Evolutionary conservation across 2,797 vertebrate species (phyloP).

Genomic region (Lates japonicus): DNA sequence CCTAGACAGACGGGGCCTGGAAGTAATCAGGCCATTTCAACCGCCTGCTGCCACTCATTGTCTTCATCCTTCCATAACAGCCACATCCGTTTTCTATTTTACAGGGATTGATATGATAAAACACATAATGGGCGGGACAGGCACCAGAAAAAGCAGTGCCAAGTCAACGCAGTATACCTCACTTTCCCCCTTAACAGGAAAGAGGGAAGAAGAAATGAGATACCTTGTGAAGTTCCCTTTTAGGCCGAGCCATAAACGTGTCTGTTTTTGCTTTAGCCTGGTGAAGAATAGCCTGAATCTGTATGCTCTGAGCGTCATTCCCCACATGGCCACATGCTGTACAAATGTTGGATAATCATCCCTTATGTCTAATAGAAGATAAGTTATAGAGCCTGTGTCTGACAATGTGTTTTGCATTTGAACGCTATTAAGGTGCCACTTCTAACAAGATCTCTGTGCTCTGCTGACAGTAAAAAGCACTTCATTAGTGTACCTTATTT

Average conservation of each 20-base stretch:
- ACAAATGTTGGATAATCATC: constrained; percentile 63
- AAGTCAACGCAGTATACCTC: constrained; percentile 54
- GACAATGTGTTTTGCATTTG: constrained; percentile 78
- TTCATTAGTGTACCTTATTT: constrained; percentile 74
- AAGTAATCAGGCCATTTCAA: constrained; percentile 75
- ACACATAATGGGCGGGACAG: constrained; percentile 59
- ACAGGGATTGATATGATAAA: constrained; percentile 75
- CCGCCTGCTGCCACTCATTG: constrained; percentile 73
- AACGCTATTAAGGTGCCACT: constrained; percentile 73
- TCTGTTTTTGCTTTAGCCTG: constrained; percentile 70
- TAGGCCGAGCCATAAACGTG: constrained; percentile 49
- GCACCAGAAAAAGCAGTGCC: constrained; percentile 48
- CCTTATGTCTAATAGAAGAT: constrained; percentile 56
- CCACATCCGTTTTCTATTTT: constrained; percentile 83
- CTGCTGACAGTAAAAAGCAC: constrained; percentile 65
- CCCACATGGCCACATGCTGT: constrained; percentile 59
- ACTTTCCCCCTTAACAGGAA: constrained; percentile 53
- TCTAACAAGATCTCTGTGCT: constrained; percentile 59
- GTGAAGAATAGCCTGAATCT: constrained; percentile 46
- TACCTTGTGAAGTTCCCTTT: constrained; percentile 55
- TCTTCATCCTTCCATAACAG: constrained; percentile 69
- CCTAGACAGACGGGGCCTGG: constrained; percentile 70
- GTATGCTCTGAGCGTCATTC: constrained; percentile 36
- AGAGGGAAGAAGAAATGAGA: constrained; percentile 44
- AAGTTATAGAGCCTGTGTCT: constrained; percentile 44